Base-by-base conservation (phyloP, 2,797 vertebrate species). In the Mallotus villosus region DNA sequence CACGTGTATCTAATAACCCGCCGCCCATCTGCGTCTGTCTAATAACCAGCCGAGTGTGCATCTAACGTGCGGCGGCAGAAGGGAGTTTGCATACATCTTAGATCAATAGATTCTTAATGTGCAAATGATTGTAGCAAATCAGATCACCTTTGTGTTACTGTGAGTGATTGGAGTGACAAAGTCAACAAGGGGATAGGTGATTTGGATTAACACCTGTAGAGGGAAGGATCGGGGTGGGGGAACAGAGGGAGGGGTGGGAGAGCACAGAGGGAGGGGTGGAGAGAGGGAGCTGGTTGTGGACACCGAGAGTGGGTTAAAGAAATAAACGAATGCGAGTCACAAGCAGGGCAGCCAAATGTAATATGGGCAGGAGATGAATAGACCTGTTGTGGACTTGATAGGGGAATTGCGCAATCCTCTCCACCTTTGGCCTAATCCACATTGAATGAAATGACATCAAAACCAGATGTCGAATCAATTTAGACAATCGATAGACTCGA, bases 121-220 rank as follows among this genome's bases (percentile, higher is more conserved):
- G 85, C 79, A 84, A 69, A 80, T 74, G 84, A 87, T 84, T 86
- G 89, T 84, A 82, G 85, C 85, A 32, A 80, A 84, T 86, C 85
- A 82, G 78, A 77, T 66, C n/a, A 74, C 78, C 75, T 70, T 69
- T 41, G 79, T 76, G 80, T 84, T 84, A 29, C 4, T 5, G 27
- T 0, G 63, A 73, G 67, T 72, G 71, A 74, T 49, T 87, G 84
- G 84, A 89, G 88, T 84, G 88, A 90, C 86, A 87, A 89, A 57
- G 67, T 82, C 80, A 90, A 90, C 86, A 87, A 78, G 65, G 65
- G 74, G 78, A 90, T 59, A 88, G 87, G 86, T 87, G 87, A 73
- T 49, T 86, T 83, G 81, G 76, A 86, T 83, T 77, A 82, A 88
- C 91, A 91, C 92, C 92, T 93, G 92, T 89, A 83, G 63, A 60